phyloP scores from a whole-genome alignment of 1,140 invertebrate genomes.

The Calycopis cecrops region DNA sequence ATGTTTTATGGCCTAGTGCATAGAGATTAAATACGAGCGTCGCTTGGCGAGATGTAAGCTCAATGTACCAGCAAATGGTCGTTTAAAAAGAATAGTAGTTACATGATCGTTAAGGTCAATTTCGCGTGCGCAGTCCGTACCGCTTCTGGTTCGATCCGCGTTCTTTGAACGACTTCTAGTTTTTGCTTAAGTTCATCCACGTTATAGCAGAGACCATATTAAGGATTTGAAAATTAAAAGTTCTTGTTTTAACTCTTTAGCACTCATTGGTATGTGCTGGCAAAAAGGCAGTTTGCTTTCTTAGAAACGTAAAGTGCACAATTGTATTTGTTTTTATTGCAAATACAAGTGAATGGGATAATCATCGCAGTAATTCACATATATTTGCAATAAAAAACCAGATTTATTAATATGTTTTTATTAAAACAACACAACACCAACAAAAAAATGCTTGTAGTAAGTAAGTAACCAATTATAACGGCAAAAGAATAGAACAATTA shows the following conservation, averaged over 20 bases:
- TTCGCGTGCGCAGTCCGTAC: conserved; percentile 36
- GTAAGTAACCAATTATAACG: too few relatives aligned
- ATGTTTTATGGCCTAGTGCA: conserved; percentile 44
- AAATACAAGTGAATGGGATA: too few relatives aligned
- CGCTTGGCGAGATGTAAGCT: conserved; percentile 32
- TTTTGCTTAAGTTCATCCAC: conserved; percentile 62
- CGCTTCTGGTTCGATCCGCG: conserved; percentile 56
- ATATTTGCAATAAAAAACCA: too few relatives aligned
- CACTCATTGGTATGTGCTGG: conserved; percentile 7
- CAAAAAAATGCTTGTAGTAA: too few relatives aligned
- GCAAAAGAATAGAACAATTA: too few relatives aligned
- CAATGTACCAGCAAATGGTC: conserved; percentile 45
- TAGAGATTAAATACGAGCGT: conserved; percentile 40
- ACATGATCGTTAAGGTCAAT: conserved; percentile 41
- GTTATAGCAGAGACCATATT: conserved; percentile 54
- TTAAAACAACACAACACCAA: too few relatives aligned
- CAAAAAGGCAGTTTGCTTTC: conserved; percentile 6
- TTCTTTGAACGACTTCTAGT: conserved; percentile 63
- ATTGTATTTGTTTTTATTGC: background rate
- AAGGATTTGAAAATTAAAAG: conserved; percentile 57
- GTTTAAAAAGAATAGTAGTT: conserved; percentile 35
- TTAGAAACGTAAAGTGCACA: conserved; percentile 9
- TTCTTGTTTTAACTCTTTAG: conserved; percentile 27
- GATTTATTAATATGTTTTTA: too few relatives aligned
- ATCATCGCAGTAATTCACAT: too few relatives aligned